Conservation (phyloP, 1,140 invertebrate species). For the Brachystomella parvula region DNA sequence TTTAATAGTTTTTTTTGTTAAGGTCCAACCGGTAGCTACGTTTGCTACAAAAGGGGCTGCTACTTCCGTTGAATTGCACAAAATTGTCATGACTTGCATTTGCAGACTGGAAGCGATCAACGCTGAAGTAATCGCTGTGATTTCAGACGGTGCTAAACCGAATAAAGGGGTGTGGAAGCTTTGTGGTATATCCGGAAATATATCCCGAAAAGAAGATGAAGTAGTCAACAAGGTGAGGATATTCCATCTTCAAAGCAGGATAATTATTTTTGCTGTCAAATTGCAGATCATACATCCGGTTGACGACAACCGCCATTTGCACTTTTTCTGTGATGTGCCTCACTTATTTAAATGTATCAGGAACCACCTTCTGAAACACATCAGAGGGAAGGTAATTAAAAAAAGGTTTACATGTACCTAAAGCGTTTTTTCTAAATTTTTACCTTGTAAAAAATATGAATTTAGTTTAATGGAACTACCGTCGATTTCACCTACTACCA, state of each 20-base stretch:
- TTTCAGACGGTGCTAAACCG: slow-evolving; percentile 11
- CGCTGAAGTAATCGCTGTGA: slow-evolving; percentile 1
- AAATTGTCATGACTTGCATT: not conserved
- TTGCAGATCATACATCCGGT: not conserved
- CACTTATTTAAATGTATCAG: slow-evolving; percentile 16
- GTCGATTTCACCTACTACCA: not conserved
- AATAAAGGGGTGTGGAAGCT: slow-evolving; percentile 11
- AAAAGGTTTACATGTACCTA: not conserved
- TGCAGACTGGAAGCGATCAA: not conserved
- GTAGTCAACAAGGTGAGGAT: slow-evolving; percentile 8
- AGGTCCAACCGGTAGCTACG: slow-evolving; percentile 16
- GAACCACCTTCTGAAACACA: slow-evolving; percentile 12
- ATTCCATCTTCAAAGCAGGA: not conserved
- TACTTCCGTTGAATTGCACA: not conserved
- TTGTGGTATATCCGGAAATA: slow-evolving; percentile 1
- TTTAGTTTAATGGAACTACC: not conserved
- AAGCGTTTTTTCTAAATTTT: not conserved
- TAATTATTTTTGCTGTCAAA: not conserved
- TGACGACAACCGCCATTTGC: not conserved
- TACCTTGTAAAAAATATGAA: not conserved
- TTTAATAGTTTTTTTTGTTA: not conserved
- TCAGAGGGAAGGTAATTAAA: not conserved
- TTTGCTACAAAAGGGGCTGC: slow-evolving; percentile 15
- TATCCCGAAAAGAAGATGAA: not conserved
- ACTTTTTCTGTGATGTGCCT: slow-evolving; percentile 8